Evolutionary conservation across 2,888 invertebrate genomes (phyloP).

Genomic region (Timema cristinae): DNA sequence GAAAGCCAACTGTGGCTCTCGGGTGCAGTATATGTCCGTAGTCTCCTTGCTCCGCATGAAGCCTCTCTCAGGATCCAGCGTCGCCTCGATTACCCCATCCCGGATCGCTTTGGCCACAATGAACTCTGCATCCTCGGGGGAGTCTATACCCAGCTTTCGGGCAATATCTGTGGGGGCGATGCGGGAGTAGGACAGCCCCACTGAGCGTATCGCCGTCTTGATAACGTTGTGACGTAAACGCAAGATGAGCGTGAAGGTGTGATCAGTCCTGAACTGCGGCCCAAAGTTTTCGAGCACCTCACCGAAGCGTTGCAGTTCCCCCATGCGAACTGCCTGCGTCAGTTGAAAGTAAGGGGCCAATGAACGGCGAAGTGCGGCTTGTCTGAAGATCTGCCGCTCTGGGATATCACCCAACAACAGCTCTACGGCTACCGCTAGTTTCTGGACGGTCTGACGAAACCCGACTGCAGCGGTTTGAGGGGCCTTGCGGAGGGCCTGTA

Average conservation of each 20-base stretch:
- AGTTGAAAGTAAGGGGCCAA: slow-evolving; percentile 95
- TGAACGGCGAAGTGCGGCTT: slow-evolving; percentile 81
- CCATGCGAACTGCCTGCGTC: slow-evolving; percentile 93
- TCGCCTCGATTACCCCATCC: slow-evolving; percentile 98
- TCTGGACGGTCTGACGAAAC: slow-evolving; percentile 96
- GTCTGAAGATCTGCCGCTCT: slow-evolving; percentile 91
- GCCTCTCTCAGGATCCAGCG: slow-evolving; percentile 89
- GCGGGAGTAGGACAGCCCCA: slow-evolving; percentile 92
- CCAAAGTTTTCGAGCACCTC: slow-evolving; percentile 89
- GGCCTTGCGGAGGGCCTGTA: slow-evolving; percentile 93
- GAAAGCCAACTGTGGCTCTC: slow-evolving; percentile 93
- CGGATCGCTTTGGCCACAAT: slow-evolving; percentile 97
- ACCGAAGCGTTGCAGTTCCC: slow-evolving; percentile 90
- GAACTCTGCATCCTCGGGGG: slow-evolving; percentile 97
- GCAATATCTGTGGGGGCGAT: slow-evolving; percentile 96
- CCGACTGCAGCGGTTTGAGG: slow-evolving; percentile 98
- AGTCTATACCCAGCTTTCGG: slow-evolving; percentile 87
- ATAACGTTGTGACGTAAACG: slow-evolving; percentile 98
- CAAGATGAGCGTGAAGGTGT: slow-evolving; percentile 93
- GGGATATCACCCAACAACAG: slow-evolving; percentile 95
- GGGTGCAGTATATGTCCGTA: slow-evolving; percentile 93
- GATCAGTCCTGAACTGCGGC: slow-evolving; percentile 86
- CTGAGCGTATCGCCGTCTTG: slow-evolving; percentile 94
- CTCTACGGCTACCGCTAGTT: slow-evolving; percentile 91
- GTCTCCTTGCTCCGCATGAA: slow-evolving; percentile 98